A percentile compares a stretch with the other conserved stretches of the same genome.
Evolutionary conservation across 2,888 invertebrate species (phyloP).

Genomic region (Nudaria mundana): DNA sequence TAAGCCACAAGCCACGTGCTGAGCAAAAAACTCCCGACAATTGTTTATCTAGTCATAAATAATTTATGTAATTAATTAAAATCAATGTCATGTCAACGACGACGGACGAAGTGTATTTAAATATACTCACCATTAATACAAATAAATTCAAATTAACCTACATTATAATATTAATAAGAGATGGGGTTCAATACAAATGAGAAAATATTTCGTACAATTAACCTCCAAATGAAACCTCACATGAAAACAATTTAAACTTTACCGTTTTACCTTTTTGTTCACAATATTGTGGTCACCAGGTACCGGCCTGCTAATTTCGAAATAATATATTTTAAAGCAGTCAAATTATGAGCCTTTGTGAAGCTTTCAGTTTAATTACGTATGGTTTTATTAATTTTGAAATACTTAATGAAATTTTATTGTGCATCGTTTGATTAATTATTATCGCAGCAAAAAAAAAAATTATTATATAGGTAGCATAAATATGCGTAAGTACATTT

Average conservation of each 20-base stretch:
- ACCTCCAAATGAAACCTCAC: constrained; percentile 37
- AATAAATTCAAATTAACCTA: constrained; percentile 2
- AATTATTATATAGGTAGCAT: too few species aligned
- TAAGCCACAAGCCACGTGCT: too few species aligned
- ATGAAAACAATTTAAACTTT: constrained; percentile 46
- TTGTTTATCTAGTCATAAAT: too few species aligned
- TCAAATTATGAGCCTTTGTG: constrained; percentile 27
- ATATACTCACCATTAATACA: constrained; percentile 4
- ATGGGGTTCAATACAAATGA: constrained; percentile 23
- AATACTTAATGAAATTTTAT: constrained; percentile 17
- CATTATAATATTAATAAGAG: constrained; percentile 8
- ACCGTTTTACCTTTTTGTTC: constrained; percentile 16
- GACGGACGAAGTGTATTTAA: background rate
- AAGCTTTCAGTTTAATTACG: constrained; percentile 22
- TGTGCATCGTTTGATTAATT: constrained; percentile 5
- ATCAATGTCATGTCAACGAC: too few species aligned
- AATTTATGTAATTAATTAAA: too few species aligned
- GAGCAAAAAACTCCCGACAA: too few species aligned
- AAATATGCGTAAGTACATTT: too few species aligned
- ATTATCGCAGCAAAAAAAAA: too few species aligned
- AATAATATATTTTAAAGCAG: constrained; percentile 33
- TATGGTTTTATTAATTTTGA: constrained; percentile 13
- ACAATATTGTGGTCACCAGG: constrained; percentile 21
- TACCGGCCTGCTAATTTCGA: constrained; percentile 31
- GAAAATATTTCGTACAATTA: constrained; percentile 56